Evolutionary conservation across 1,140 invertebrate species (phyloP), one percentile per base, ranked within the genome.

Genomic region (Lordiphosa clarofinis): DNA sequence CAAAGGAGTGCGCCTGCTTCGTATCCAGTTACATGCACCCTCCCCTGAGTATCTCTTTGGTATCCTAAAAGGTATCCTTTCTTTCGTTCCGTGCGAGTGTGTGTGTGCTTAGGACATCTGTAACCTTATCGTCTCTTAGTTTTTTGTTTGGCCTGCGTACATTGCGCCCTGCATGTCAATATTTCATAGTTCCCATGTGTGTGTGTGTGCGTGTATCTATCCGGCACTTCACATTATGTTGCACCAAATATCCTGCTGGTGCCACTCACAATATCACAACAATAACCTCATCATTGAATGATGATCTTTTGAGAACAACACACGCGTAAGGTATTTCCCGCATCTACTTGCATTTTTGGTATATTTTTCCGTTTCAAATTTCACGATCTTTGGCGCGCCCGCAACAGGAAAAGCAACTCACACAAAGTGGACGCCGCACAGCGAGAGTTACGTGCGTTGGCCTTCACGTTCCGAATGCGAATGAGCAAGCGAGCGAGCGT

Each of bases 91-190:
- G 21, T 43, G 21, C 42, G 31, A 24, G 47, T 68, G 10, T 60
- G 43, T 78, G 63, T 82, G 42, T 68, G 62, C 54, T 69, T 76
- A 76, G 78, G 78, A 69, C 78, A 82, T 82, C 78, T 84, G 78
- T 73, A 84, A 84, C 78, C 79, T 84, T 78, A 84, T 84, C 78
- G 58, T 68, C 59, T 58, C 57, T 58, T 58, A 64, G 65, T 62
- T 74, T 75, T 66, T 70, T 60, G 66, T 71, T 70, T 68, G 73
- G 56, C 43, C 56, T 66, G 52, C 64, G 47, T 66, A 71, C 57
- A 61, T 69, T 61, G 47, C 61, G 24, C 47, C 52, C 63, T 70
- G 67, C 63, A 62, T 58, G 60, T 72, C 71, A 62, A 57, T 76
- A 73, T 76, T 76, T 75, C 62, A 74, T 73, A 62, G 54, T 74